These are phyloP conservation scores for Temnothorax curvispinosus DNA, from an alignment of 1,140 invertebrate species.

Conservation along the genomic window DNA sequence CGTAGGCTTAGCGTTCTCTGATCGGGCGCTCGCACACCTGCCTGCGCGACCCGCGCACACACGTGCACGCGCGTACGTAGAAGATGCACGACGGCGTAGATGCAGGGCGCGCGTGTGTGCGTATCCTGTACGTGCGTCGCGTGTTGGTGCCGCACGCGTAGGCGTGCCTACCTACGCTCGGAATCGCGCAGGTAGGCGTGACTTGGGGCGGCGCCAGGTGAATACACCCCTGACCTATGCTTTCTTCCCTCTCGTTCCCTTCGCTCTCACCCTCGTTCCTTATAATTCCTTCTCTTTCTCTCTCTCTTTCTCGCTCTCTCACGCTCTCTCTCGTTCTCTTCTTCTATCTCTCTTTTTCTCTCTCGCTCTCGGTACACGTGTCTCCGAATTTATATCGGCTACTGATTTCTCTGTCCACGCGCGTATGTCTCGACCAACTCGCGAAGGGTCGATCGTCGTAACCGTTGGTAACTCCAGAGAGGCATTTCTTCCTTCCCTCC, in stretches of 20 bases:
- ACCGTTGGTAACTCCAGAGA: slow-evolving; percentile 22
- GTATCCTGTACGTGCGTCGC: slow-evolving; percentile 67
- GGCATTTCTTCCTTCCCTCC: slow-evolving; percentile 6
- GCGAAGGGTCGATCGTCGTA: slow-evolving; percentile 23
- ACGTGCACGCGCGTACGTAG: neutral
- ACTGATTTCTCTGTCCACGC: slow-evolving; percentile 29
- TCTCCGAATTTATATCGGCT: slow-evolving; percentile 73
- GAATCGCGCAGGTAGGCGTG: slow-evolving; percentile 85
- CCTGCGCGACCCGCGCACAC: slow-evolving; percentile 42
- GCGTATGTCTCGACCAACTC: slow-evolving; percentile 17
- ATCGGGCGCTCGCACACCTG: slow-evolving; percentile 56
- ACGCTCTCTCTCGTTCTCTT: slow-evolving; percentile 43
- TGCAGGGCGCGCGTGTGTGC: slow-evolving; percentile 19
- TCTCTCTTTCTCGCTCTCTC: slow-evolving; percentile 13
- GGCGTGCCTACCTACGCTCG: slow-evolving; percentile 78
- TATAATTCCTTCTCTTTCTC: neutral
- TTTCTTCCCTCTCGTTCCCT: slow-evolving; percentile 45
- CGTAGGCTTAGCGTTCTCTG: slow-evolving; percentile 69
- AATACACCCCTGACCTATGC: slow-evolving; percentile 82
- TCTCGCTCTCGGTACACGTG: slow-evolving; percentile 62
- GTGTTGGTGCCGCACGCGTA: slow-evolving; percentile 78
- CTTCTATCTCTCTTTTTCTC: slow-evolving; percentile 36
- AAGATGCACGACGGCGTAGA: neutral
- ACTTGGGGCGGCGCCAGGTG: slow-evolving; percentile 85
- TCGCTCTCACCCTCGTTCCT: slow-evolving; percentile 10